A percentile compares a stretch with the other conserved stretches of the same genome.
These are phyloP conservation scores for Betta splendens DNA, from an alignment of 2,797 vertebrate genomes.

Conservation along the genomic window DNA sequence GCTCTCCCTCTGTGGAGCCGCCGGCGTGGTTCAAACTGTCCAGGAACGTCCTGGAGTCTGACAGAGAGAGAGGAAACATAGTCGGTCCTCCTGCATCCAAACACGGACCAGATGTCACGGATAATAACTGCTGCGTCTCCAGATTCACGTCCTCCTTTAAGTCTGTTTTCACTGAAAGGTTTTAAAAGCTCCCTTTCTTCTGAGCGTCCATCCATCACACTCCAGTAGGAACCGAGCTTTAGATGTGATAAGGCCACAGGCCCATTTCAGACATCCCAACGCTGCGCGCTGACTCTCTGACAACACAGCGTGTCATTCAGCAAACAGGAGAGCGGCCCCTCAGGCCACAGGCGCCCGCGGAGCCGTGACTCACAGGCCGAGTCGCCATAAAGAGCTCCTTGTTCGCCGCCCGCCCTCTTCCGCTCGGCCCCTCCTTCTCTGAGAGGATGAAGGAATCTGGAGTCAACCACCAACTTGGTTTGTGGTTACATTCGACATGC, in stretches of 20 bases:
- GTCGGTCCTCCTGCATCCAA: neutral
- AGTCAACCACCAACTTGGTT: slow-evolving; percentile 20
- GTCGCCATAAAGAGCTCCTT: slow-evolving; percentile 72
- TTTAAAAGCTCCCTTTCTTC: no score
- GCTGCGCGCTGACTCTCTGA: slow-evolving; percentile 54
- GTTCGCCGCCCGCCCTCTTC: slow-evolving; percentile 37
- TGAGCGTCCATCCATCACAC: no score
- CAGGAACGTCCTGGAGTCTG: slow-evolving; percentile 84
- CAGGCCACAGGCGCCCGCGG: slow-evolving; percentile 51
- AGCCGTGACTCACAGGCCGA: slow-evolving; percentile 64
- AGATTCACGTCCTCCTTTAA: no score
- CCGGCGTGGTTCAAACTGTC: slow-evolving; percentile 78
- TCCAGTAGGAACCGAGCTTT: no score
- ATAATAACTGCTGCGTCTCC: no score
- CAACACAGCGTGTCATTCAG: slow-evolving; percentile 65
- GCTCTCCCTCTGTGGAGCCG: slow-evolving; percentile 79
- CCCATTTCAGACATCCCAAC: slow-evolving; percentile 33
- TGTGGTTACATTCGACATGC: slow-evolving; percentile 12
- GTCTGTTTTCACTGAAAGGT: no score
- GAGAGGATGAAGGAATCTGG: slow-evolving; percentile 41
- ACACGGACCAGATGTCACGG: neutral
- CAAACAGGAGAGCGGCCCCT: slow-evolving; percentile 55
- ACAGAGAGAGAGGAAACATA: slow-evolving; percentile 7
- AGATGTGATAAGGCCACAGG: neutral
- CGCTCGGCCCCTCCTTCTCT: slow-evolving; percentile 30